phyloP scores from a whole-genome alignment of 1,140 invertebrate species.

The Macrosteles quadrilineatus region DNA sequence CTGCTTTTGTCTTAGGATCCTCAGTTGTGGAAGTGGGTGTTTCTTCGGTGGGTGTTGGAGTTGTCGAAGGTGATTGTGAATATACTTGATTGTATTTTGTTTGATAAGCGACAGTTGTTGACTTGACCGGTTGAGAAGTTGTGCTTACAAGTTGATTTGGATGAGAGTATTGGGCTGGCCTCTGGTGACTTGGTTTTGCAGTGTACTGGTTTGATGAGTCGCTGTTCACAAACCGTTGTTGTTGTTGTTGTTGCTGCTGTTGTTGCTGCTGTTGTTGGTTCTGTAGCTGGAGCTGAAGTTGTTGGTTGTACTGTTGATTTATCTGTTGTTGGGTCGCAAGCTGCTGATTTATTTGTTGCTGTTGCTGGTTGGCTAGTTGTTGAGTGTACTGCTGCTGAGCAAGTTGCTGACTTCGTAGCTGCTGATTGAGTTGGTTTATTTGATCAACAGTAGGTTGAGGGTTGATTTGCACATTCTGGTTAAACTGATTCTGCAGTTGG shows the following conservation, averaged over 20 bases:
- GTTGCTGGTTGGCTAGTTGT: conserved; percentile 50
- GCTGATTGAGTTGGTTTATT: conserved; percentile 21
- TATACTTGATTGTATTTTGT: conserved; percentile 34
- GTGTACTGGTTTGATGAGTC: conserved; percentile 7
- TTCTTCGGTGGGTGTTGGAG: conserved; percentile 38
- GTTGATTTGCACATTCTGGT: conserved; percentile 14
- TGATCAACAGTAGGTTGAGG: conserved; percentile 21
- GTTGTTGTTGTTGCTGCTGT: conserved; percentile 54
- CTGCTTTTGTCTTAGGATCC: conserved; percentile 33
- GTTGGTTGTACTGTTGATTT: conserved; percentile 41
- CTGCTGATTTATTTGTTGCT: conserved; percentile 44
- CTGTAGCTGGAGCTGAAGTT: conserved; percentile 48
- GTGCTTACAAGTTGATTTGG: conserved; percentile 24
- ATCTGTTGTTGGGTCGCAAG: conserved; percentile 37
- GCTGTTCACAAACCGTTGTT: conserved; percentile 48
- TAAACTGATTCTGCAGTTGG: conserved; percentile 30
- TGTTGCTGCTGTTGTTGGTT: conserved; percentile 42
- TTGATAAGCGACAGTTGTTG: conserved; percentile 31
- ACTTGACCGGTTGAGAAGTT: conserved; percentile 15
- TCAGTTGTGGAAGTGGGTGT: conserved; percentile 6
- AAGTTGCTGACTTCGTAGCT: conserved; percentile 8
- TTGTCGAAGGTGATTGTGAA: conserved; percentile 36
- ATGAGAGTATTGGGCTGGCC: conserved; percentile 26
- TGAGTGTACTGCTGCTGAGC: conserved; percentile 51
- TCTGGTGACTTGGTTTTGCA: background rate